Percentiles rank a stretch among this genome's conserved stretches.
Conservation (phyloP, 2,797 vertebrate species). For the Zonotrichia albicollis region DNA sequence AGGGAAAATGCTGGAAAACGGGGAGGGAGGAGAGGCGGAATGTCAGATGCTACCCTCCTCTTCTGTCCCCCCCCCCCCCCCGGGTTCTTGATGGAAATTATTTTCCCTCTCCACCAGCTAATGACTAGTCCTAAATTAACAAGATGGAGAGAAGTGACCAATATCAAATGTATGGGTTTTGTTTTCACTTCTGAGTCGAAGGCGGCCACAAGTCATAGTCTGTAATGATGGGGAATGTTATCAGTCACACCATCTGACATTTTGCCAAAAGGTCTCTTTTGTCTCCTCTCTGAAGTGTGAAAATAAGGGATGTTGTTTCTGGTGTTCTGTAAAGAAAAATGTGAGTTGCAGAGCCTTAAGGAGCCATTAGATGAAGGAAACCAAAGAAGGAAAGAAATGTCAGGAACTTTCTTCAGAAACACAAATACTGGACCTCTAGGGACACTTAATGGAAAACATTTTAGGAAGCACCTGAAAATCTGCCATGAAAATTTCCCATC, state of each 20-base stretch:
- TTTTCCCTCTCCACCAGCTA: background rate
- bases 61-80: accelerated
- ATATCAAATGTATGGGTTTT: background rate
- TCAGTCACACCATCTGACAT: constrained; percentile 37
- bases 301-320: constrained; percentile 32
- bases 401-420: background rate
- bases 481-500: background rate
- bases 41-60: background rate
- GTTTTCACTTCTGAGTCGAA: constrained; percentile 2
- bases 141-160: background rate
- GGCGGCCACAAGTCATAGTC: constrained; percentile 45
- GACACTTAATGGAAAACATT: constrained; percentile 21
- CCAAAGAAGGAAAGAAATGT: background rate
- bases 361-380: constrained; percentile 19
- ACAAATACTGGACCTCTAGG: background rate
- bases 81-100: background rate
- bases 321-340: background rate
- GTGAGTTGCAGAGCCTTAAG: background rate
- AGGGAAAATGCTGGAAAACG: constrained; percentile 25
- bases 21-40: background rate
- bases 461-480: constrained; percentile 49
- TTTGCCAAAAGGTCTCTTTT: constrained; percentile 62
- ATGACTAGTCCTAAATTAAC: constrained; percentile 24
- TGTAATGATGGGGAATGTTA: constrained; percentile 43
- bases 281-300: constrained; percentile 33